Base-by-base conservation (phyloP, 2,113 vertebrate species). In the Tenebrosternarchus preto region DNA sequence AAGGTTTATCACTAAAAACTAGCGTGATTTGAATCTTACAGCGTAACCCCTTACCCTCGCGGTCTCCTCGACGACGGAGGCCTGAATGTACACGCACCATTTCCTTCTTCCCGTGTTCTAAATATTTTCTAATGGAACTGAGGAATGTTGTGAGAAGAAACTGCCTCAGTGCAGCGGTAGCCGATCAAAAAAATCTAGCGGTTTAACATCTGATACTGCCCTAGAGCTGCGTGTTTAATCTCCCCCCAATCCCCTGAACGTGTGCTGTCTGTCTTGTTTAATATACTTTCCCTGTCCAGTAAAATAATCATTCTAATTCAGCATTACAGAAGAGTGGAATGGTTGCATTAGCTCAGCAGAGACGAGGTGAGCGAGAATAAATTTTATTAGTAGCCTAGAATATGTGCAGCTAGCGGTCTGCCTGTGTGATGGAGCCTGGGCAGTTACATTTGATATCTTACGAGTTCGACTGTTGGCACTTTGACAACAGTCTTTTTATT, bases 101-200 rank as follows among this genome's bases (percentile, higher is more conserved):
- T 20, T 5, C 4, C n/a, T 31, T 74, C 81, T 81, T 76, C 31
- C 59, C 46, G 50, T 80, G 82, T 84, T 87, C 80, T 69, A 91
- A 92, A 93, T 90, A 91, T 93, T 90, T 92, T 90, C 86, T 82
- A 89, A 90, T 89, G 91, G 88, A 91, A 90, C 90, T 90, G 88
- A 91, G 85, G 90, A 92, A 92, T 92, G 83, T 68, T 92, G 83
- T 66, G 64, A 79, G 77, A 85, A 39, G 85, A 91, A 89, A 84
- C 81, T 87, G 84, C 86, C 86, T 80, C 82, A 80, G 82, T 46
- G 71, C 76, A 74, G 84, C 70, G 68, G 61, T 82, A 73, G 56
- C 60, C 85, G 79, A 74, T 82, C 83, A 84, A 68, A 73, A 57
- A n/a, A n/a, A n/a, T n/a, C 81, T 82, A 75, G 85, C 85, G 80